Evolutionary conservation across 2,113 vertebrate genomes (phyloP).

Genomic region (Brachirus orientalis): DNA sequence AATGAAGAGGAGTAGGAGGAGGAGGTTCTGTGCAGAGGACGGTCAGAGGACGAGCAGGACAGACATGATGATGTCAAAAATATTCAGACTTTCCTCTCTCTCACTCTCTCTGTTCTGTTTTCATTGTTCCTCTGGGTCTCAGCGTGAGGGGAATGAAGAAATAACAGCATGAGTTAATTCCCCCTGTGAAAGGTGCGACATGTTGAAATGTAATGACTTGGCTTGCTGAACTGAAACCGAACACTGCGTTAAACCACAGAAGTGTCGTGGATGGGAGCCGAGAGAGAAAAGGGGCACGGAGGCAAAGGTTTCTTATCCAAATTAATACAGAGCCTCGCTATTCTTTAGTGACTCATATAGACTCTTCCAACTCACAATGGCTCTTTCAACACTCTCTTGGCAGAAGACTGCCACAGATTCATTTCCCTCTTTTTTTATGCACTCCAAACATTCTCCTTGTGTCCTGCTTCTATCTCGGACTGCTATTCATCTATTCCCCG

Average conservation of each 20-base stretch:
- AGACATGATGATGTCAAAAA: no score
- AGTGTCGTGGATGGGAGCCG: constrained; percentile 79
- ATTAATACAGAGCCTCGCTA: constrained; percentile 75
- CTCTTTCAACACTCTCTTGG: constrained; percentile 71
- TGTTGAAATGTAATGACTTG: constrained; percentile 82
- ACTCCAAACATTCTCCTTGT: constrained; percentile 68
- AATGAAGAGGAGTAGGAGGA: no score
- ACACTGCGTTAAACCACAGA: constrained; percentile 80
- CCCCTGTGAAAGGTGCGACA: constrained; percentile 73
- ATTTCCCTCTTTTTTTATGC: constrained; percentile 39
- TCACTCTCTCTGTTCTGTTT: no score
- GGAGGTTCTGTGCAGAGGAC: no score
- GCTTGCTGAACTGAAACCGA: constrained; percentile 81
- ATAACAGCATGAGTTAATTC: constrained; percentile 72
- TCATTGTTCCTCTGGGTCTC: no score
- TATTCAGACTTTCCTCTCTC: no score
- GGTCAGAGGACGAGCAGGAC: no score
- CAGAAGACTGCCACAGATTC: constrained; percentile 63
- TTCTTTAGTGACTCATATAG: constrained; percentile 77
- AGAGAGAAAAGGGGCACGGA: constrained; percentile 79
- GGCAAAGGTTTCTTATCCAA: constrained; percentile 81
- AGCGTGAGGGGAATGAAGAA: constrained; percentile 78
- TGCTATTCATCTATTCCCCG: constrained; percentile 75
- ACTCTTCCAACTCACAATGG: constrained; percentile 75
- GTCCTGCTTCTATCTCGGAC: constrained; percentile 61